Evolutionary conservation across 2,888 invertebrate species (phyloP).

Genomic region (Cosmia pyralina): DNA sequence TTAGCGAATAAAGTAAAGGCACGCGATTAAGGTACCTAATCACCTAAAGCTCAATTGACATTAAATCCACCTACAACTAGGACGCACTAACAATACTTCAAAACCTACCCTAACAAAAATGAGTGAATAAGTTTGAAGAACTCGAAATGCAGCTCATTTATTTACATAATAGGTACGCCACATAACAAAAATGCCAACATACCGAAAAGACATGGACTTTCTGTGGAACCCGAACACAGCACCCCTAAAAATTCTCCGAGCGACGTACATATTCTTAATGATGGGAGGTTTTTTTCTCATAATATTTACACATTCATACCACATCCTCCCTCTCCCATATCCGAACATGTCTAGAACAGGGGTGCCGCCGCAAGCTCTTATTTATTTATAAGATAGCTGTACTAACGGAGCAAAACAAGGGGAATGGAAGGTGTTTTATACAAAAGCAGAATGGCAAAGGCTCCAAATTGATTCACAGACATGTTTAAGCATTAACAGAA

Average conservation of each 20-base stretch:
- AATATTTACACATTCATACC: constrained; percentile 83
- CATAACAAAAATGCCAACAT: constrained; percentile 44
- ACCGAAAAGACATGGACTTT: constrained; percentile 56
- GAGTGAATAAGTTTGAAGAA: constrained; percentile 33
- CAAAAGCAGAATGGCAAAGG: constrained; percentile 4
- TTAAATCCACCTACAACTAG: neutral
- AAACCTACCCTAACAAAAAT: constrained; percentile 22
- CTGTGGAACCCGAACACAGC: constrained; percentile 65
- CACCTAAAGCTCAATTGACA: neutral
- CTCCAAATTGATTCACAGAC: constrained; percentile 8
- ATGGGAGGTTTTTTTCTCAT: constrained; percentile 68
- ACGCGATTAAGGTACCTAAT: neutral
- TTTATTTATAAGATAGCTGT: constrained; percentile 54
- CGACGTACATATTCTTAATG: constrained; percentile 66
- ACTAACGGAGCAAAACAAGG: constrained; percentile 35
- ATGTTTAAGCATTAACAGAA: constrained; percentile 11
- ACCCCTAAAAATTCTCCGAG: constrained; percentile 66
- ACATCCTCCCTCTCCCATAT: constrained; percentile 79
- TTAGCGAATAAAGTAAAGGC: neutral
- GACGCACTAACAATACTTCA: neutral
- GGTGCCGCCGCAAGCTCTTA: constrained; percentile 60
- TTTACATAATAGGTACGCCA: constrained; percentile 40
- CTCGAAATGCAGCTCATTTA: constrained; percentile 43
- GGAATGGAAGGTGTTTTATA: constrained; percentile 7
- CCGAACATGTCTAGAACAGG: constrained; percentile 70